Evolutionary conservation across 2,113 vertebrate species (phyloP), one percentile per base, ranked within the genome.

Genomic region (Cnemophilus loriae): DNA sequence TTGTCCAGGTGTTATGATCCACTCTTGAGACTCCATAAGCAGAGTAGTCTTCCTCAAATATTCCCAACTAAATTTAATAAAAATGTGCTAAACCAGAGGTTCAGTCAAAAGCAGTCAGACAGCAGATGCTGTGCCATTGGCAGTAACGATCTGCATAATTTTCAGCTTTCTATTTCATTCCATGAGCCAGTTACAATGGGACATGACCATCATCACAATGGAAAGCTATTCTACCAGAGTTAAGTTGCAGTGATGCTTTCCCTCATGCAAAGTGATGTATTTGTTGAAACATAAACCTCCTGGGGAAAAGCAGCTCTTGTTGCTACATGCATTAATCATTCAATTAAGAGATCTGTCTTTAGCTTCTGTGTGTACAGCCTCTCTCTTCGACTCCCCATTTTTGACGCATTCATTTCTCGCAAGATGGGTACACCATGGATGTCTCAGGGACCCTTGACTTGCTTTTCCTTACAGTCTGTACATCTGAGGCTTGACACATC

Each of bases 331-430:
- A 44, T 83, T 85, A 79, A 39, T 79, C 24, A 60, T 47, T 76
- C 33, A 64, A 59, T 76, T 82, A 79, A 56, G 18, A 79, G 14
- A 28, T 7, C 11, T 82, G 14, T 47, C 26, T 78, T 91, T 44
- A 68, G 5, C 16, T 24, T 67, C 52, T 82, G 4, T 52, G 37
- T n/a, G 35, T 53, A 27, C 23, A 84, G 50, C 15, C 13, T 80
- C 80, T 67, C 17, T 75, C 67, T 67, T 30, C 67, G 67, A 53
- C 11, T 44, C n/a, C 7, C 10, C 15, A 32, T 8, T 70, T 89
- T 74, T 23, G 7, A 6, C 0, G 3, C 13, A 19, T 46, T 63
- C 0, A 0, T 87, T 87, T 90, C 70, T 93, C 4, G 0, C 24
- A 22, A 22, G 26, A 8, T 60, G 16, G 24, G 21, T 63, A 50